Conservation (phyloP, 2,888 invertebrate genomes). For the Steinernema carpocapsae region DNA sequence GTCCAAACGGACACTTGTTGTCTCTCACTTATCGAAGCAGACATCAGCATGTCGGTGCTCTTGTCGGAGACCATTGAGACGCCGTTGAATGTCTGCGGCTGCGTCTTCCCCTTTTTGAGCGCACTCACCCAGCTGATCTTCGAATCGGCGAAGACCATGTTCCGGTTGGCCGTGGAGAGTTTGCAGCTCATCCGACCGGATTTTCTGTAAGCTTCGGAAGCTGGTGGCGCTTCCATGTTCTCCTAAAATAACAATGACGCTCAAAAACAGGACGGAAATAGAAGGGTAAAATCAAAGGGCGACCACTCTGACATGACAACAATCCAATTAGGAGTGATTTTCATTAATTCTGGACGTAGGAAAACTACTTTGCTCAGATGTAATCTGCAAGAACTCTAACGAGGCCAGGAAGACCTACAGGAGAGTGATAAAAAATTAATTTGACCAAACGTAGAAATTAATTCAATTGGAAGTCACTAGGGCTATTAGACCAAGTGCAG, state of each 20-base stretch:
- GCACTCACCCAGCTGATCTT: slow-evolving; percentile 33
- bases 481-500: too few species aligned
- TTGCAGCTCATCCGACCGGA: slow-evolving; percentile 40
- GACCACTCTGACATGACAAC: too few species aligned
- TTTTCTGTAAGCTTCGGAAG: slow-evolving; percentile 46
- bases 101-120: slow-evolving; percentile 22
- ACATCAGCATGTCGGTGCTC: slow-evolving; percentile 57
- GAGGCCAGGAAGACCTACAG: too few species aligned
- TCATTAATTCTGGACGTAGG: too few species aligned
- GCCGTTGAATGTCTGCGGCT: slow-evolving; percentile 12
- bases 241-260: slow-evolving; percentile 41
- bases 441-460: too few species aligned
- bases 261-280: too few species aligned
- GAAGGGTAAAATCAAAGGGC: too few species aligned
- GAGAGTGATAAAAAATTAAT: too few species aligned
- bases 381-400: too few species aligned
- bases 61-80: slow-evolving; percentile 55
- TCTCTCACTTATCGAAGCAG: slow-evolving; percentile 32
- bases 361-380: too few species aligned
- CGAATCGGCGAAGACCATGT: slow-evolving; percentile 11
- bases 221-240: slow-evolving; percentile 50
- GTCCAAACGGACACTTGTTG: background rate
- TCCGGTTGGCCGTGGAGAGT: slow-evolving; percentile 29
- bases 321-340: too few species aligned
- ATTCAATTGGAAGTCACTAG: too few species aligned